Conservation (phyloP, 2,113 vertebrate genomes). For the Planiliza haematocheilus region DNA sequence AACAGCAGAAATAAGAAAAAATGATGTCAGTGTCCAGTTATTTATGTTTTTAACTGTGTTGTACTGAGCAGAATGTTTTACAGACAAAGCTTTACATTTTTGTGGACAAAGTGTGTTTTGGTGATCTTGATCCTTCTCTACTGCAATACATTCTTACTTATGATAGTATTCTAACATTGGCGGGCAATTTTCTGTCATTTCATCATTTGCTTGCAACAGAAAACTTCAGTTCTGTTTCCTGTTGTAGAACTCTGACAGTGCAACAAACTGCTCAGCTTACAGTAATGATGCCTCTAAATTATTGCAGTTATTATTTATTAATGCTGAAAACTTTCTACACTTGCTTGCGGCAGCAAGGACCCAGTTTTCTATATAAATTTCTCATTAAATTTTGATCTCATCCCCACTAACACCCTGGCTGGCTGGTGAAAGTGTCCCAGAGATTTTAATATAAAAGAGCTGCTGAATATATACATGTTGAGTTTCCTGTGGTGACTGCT, state of each 20-base stretch:
- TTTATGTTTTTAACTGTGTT: too few relatives aligned
- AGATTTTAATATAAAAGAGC: background rate
- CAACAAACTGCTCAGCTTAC: background rate
- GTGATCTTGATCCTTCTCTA: too few relatives aligned
- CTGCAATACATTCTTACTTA: too few relatives aligned
- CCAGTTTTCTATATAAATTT: background rate
- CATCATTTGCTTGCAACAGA: too few relatives aligned
- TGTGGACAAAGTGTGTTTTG: too few relatives aligned
- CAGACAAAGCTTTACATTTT: too few relatives aligned
- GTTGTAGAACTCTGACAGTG: background rate
- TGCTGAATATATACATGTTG: background rate
- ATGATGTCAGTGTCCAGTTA: too few relatives aligned
- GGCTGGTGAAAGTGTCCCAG: background rate
- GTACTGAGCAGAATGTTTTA: too few relatives aligned
- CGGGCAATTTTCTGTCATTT: too few relatives aligned
- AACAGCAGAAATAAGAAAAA: too few relatives aligned
- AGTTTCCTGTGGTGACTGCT: background rate
- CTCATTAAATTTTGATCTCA: background rate
- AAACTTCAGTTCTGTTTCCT: too few relatives aligned
- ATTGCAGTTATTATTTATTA: slow-evolving; percentile 11
- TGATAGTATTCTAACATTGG: too few relatives aligned
- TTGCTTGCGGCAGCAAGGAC: background rate
- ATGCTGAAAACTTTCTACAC: background rate
- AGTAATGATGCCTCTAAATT: background rate
- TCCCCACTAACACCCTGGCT: background rate